Evolutionary conservation across 2,113 vertebrate species (phyloP).

Genomic region (Poicephalus gulielmi): DNA sequence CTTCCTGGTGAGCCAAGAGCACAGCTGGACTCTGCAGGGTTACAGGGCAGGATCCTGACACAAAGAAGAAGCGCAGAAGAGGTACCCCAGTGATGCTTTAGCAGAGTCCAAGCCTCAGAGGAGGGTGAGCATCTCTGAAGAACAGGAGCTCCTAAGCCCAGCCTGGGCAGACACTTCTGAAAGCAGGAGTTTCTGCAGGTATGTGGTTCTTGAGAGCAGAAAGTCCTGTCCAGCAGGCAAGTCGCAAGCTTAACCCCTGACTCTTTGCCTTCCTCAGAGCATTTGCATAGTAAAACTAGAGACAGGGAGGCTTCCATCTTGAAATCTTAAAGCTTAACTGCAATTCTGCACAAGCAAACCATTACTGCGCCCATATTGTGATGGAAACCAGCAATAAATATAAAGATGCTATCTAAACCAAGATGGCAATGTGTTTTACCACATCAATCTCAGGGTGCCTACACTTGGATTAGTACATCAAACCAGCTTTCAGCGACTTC

Average conservation of each 20-base stretch:
- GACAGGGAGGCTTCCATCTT: background rate
- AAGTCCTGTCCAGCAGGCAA: background rate
- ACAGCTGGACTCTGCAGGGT: rapidly evolving
- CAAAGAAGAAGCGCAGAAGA: rapidly evolving
- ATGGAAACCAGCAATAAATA: background rate
- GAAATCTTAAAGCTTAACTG: background rate
- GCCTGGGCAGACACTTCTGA: background rate
- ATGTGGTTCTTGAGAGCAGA: background rate
- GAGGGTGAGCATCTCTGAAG: background rate
- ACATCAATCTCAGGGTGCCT: background rate
- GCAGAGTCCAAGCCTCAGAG: rapidly evolving
- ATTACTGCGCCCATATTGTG: background rate
- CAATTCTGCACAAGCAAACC: background rate
- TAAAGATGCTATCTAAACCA: background rate
- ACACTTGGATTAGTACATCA: background rate
- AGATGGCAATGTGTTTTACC: rapidly evolving
- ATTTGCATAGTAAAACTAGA: background rate
- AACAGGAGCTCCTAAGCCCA: background rate
- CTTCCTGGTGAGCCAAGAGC: background rate
- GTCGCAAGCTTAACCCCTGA: background rate
- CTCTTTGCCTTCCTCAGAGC: background rate
- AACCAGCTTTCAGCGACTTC: background rate
- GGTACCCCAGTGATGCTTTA: background rate
- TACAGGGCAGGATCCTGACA: background rate
- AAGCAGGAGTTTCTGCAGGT: background rate